Evolutionary conservation across 2,113 vertebrate genomes (phyloP).

Genomic region (Barnardius zonarius): DNA sequence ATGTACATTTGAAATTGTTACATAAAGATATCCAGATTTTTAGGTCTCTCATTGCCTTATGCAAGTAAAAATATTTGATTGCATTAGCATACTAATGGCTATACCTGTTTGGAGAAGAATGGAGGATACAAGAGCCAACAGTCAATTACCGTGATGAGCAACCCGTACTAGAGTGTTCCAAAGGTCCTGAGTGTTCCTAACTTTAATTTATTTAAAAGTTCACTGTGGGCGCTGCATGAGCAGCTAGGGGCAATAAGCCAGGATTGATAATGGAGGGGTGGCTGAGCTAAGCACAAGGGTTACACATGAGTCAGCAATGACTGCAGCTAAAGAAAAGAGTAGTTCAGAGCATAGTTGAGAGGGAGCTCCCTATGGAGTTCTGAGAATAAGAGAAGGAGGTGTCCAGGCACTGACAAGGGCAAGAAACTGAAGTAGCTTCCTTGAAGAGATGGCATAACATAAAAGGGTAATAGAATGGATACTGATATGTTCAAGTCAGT

Average conservation of each 20-base stretch:
- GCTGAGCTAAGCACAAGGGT: conserved; percentile 40
- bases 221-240: background rate
- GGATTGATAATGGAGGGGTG: background rate
- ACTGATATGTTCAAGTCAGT: background rate
- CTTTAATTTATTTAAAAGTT: conserved; percentile 37
- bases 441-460: background rate
- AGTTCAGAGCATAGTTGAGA: background rate
- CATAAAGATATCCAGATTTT: background rate
- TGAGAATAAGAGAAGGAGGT: background rate
- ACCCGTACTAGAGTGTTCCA: background rate
- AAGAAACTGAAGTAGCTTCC: background rate
- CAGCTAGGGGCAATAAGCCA: background rate
- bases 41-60: background rate
- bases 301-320: conserved; percentile 16
- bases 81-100: background rate
- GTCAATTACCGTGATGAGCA: background rate
- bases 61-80: background rate
- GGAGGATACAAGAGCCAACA: background rate
- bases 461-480: background rate
- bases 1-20: background rate
- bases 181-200: background rate
- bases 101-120: background rate
- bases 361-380: background rate
- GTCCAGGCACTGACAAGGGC: background rate
- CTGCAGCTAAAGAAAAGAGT: background rate